Base-by-base conservation (phyloP, 2,888 invertebrate species). In the Glaucopsyche alexis region DNA sequence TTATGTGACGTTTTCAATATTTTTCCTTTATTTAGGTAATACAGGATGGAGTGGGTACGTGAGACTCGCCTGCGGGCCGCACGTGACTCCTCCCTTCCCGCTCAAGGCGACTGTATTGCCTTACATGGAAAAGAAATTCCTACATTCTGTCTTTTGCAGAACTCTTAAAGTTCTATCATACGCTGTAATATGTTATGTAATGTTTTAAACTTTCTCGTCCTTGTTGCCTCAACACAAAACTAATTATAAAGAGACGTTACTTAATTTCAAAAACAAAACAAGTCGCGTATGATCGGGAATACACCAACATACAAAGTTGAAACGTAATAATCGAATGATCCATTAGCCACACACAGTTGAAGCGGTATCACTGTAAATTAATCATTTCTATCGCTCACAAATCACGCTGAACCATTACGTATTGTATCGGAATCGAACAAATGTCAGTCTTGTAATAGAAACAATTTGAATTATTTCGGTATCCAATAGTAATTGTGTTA, bases 401-500 rank as follows among this genome's bases (percentile, higher is more conserved):
- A 66, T 66, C 72, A 66, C 66, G 19, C 66, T 50, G 47, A 47
- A 42, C 69, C 45, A 67, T 45, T 49, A 72, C 72, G 66, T 50
- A 67, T 72, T 72, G 72, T 67, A 52, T 66, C 49, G 47, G 49
- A 67, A 72, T 66, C 72, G 50, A 52, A 50, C 66, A 72, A 49
- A 50, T 38, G 49, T 19, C 49, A 50, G 40, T 72, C 66, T 72
- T 52, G 72, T 67, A 67, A 72, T 72, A 72, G 72, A 72, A 72
- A 72, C 72, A 69, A 47, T 69, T 49, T 69, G 69, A 69, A 69
- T 47, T 69, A 69, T 69, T 69, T 69, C 42, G 7, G 49, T 14
- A 49, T 14, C 69, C 47, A 49, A 69, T 69, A 69, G 69, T 69
- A 69, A 69, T 69, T 29, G 69, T 69, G 69, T 69, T 69, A 69